Conservation (phyloP, 2,797 vertebrate species). For the Oryzias dopingdopingensis region DNA sequence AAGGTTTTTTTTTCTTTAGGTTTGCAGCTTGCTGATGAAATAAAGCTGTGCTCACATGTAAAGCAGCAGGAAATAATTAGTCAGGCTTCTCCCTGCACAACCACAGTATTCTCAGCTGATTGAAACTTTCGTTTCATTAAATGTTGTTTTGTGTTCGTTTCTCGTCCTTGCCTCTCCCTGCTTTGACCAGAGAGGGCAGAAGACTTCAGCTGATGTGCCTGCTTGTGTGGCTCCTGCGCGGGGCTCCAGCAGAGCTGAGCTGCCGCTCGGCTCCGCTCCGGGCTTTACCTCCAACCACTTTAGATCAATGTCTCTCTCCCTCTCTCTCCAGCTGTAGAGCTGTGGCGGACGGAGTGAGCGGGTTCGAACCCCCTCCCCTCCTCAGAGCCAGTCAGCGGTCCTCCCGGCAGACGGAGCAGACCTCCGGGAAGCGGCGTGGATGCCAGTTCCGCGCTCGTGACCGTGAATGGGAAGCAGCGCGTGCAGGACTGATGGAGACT, state of each 20-base stretch:
- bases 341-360: slow-evolving; percentile 15
- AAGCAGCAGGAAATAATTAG: too few relatives aligned
- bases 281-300: slow-evolving; percentile 52
- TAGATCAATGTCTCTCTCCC: slow-evolving; percentile 46
- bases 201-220: slow-evolving; percentile 47
- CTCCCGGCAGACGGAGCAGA: slow-evolving; percentile 62
- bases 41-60: too few relatives aligned
- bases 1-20: too few relatives aligned
- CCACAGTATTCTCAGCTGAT: too few relatives aligned
- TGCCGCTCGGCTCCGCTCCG: slow-evolving; percentile 23
- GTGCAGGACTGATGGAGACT: slow-evolving; percentile 54
- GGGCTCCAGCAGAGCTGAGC: slow-evolving; percentile 1
- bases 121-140: background rate
- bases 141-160: background rate
- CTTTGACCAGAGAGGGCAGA: slow-evolving; percentile 56
- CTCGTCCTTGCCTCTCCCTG: slow-evolving; percentile 12
- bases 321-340: slow-evolving; percentile 28
- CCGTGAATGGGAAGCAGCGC: slow-evolving; percentile 28
- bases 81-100: too few relatives aligned
- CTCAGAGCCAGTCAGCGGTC: slow-evolving; percentile 36
- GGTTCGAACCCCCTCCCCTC: slow-evolving; percentile 10
- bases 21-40: too few relatives aligned
- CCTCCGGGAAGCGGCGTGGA: slow-evolving; percentile 54
- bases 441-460: slow-evolving; percentile 3
- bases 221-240: slow-evolving; percentile 3